Percentiles rank a stretch among this genome's conserved stretches.
These are phyloP conservation scores for Galago senegalensis DNA, from an alignment of 2,797 vertebrate species.

Conservation along the genomic window DNA sequence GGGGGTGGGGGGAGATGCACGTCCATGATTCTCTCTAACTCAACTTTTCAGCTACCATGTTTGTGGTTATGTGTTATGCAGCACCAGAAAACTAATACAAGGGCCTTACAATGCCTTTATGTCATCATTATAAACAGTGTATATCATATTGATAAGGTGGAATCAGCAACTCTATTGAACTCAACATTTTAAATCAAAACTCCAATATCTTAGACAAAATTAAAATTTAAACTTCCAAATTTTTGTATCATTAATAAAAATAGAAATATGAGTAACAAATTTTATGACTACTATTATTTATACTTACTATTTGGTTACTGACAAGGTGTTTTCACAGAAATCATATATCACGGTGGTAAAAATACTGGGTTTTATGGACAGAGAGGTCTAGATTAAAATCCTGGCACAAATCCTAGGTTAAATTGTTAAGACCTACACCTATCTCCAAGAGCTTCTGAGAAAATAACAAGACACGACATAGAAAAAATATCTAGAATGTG, in stretches of 20 bases:
- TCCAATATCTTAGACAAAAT: neutral
- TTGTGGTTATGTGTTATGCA: neutral
- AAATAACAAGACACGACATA: neutral
- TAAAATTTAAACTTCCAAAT: slow-evolving; percentile 16
- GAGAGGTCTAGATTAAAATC: slow-evolving; percentile 19
- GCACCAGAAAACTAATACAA: neutral
- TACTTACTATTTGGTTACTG: slow-evolving; percentile 40
- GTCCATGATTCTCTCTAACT: too few relatives aligned
- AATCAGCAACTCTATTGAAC: neutral
- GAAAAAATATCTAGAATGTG: neutral
- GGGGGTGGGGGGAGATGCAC: too few relatives aligned
- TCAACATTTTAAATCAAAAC: slow-evolving; percentile 3
- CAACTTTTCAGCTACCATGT: neutral
- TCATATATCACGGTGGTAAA: neutral
- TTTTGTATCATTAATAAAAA: slow-evolving; percentile 42
- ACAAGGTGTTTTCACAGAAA: slow-evolving; percentile 38
- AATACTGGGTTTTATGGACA: slow-evolving; percentile 49
- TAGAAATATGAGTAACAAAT: slow-evolving; percentile 17
- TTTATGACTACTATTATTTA: slow-evolving; percentile 39
- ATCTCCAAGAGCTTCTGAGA: neutral
- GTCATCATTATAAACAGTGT: neutral
- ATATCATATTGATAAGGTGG: neutral
- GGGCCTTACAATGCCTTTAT: neutral
- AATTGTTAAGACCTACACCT: neutral
- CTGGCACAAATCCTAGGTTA: neutral